Base-by-base conservation (phyloP, 2,113 vertebrate species). In the Semnornis frantzii region DNA sequence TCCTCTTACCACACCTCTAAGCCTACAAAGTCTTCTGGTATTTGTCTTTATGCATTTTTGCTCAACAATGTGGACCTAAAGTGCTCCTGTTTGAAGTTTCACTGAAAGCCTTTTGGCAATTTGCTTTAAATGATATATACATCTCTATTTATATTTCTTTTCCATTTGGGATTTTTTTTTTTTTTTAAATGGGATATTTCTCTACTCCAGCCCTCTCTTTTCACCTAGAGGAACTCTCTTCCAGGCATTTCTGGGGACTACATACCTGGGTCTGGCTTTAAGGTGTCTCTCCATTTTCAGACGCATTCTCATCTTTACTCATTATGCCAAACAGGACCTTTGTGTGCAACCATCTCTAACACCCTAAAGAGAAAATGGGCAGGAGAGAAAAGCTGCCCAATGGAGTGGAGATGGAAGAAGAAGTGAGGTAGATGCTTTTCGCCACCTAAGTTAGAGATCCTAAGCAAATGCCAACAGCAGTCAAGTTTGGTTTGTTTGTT, bases 321-420 rank as follows among this genome's bases (percentile, higher is more conserved):
- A 74, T 8, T 63, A 70, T 10, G 8, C 30, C 31, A 12, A 64
- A 54, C 25, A 83, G 23, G 30, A 59, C 20, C 6, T 44, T 73
- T 39, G 9, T 0, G 0, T n/a, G n/a, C 39, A 55, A 69, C 0
- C 0, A 4, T 27, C 64, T 39, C 44, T 79, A 42, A 68, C 30
- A 55, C 11, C 20, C 27, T 19, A 31, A 24, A 34, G 13, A 74
- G 64, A 87, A 69, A 10, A 79, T 10, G 5, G 34, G 21, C 42
- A 87, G 59, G 15, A 54, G 20, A 15, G 28, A 91, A 6, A 87
- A 8, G 19, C 17, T 37, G 68, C 66, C 15, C 28, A 85, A 82
- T 23, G 8, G 5, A 3, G 18, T 63, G 21, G 33, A 87, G 87
- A 70, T 12, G 39, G 23, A 82, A 14, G 23, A 86, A 69, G 39